phyloP scores from a whole-genome alignment of 2,888 invertebrate genomes.

The Stratiomys singularior region DNA sequence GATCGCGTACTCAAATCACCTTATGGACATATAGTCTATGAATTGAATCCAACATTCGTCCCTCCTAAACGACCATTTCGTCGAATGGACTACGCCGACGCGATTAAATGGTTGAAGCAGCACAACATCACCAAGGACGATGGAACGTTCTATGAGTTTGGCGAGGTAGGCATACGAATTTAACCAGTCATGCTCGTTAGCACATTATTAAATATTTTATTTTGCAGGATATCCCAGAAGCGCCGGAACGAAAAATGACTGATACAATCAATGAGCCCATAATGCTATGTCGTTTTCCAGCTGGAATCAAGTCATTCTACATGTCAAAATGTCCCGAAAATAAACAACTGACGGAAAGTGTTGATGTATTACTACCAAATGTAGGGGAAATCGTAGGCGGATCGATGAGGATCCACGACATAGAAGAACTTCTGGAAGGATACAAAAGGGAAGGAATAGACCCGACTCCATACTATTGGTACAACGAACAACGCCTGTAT shows the following conservation, averaged over 20 bases:
- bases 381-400: constrained; percentile 99
- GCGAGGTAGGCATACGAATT: constrained; percentile 74
- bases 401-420: constrained; percentile 97
- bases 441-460: constrained; percentile 92
- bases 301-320: constrained; percentile 97
- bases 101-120: constrained; percentile 89
- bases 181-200: constrained; percentile 49
- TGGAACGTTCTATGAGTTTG: constrained; percentile 95
- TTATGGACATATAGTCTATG: constrained; percentile 80
- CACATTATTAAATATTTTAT: no score
- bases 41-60: constrained; percentile 90
- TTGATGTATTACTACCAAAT: constrained; percentile 95
- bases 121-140: constrained; percentile 97
- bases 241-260: constrained; percentile 99
- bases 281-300: constrained; percentile 93
- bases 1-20: constrained; percentile 91
- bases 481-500: constrained; percentile 96
- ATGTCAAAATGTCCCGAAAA: constrained; percentile 93
- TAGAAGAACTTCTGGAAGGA: constrained; percentile 74
- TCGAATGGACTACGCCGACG: constrained; percentile 94
- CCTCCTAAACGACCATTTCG: constrained; percentile 89
- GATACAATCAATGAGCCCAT: constrained; percentile 96
- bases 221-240: constrained; percentile 95
- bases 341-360: constrained; percentile 89
- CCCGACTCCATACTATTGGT: constrained; percentile 97